phyloP scores from a whole-genome alignment of 2,113 vertebrate species.

The Chaenocephalus aceratus region DNA sequence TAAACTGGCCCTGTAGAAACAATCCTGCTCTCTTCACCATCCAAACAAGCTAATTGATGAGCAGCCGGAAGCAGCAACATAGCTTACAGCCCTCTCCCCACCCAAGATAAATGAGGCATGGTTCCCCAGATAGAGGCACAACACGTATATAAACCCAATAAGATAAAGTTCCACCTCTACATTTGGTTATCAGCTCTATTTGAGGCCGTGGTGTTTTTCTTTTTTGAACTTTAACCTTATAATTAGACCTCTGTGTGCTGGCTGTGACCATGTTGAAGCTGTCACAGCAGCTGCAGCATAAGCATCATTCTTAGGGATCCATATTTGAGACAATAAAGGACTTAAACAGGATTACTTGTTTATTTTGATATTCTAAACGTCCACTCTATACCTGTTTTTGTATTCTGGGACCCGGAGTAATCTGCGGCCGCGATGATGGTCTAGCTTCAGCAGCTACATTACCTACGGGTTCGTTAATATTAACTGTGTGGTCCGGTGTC shows the following conservation, averaged over 20 bases:
- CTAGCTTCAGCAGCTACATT: too few relatives aligned
- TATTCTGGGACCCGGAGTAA: too few relatives aligned
- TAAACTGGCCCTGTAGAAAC: conserved; percentile 19
- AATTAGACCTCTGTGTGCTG: conserved; percentile 12
- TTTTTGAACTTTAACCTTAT: conserved; percentile 18
- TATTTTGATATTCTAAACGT: background rate
- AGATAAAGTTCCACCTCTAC: conserved; percentile 26
- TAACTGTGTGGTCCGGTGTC: too few relatives aligned
- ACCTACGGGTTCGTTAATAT: too few relatives aligned
- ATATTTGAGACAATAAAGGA: background rate
- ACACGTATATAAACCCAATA: background rate
- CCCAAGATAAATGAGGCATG: conserved; percentile 76
- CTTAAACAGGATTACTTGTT: background rate
- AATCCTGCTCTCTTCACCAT: conserved; percentile 1
- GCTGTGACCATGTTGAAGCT: conserved; percentile 4
- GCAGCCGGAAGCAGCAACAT: conserved; percentile 14
- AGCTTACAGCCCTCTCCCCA: conserved; percentile 26
- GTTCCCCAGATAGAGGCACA: conserved; percentile 55
- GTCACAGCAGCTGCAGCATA: conserved; percentile 2
- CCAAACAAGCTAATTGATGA: conserved; percentile 33
- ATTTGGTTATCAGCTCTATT: conserved; percentile 50
- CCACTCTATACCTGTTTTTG: too few relatives aligned
- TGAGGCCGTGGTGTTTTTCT: conserved; percentile 18
- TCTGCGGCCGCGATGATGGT: too few relatives aligned
- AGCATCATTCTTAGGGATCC: background rate